Evolutionary conservation across 2,888 invertebrate species (phyloP).

Genomic region (Rutpela maculata): DNA sequence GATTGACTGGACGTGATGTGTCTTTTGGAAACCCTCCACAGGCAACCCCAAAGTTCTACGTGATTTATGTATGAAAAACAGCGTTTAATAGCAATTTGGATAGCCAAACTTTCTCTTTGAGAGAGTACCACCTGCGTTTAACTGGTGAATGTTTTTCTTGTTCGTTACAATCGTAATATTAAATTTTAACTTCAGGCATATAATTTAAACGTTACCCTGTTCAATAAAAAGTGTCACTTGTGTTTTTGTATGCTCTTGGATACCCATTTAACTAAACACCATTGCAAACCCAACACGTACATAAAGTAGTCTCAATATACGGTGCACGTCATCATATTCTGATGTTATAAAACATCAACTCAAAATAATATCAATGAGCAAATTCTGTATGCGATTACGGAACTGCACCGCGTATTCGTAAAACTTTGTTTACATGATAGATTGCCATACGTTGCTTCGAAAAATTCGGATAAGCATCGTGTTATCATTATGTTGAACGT

Average conservation of each 20-base stretch:
- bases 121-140: conserved; percentile 20
- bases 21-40: conserved; percentile 10
- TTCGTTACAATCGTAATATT: background rate
- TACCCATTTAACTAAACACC: too few relatives aligned
- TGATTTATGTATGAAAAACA: conserved; percentile 30
- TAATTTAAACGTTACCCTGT: background rate
- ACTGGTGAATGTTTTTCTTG: conserved; percentile 8
- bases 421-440: too few relatives aligned
- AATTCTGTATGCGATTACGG: too few relatives aligned
- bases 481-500: too few relatives aligned
- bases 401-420: too few relatives aligned
- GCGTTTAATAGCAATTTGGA: conserved; percentile 13
- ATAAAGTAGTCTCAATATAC: too few relatives aligned
- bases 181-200: background rate
- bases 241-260: background rate
- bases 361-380: too few relatives aligned
- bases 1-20: conserved; percentile 14
- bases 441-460: too few relatives aligned
- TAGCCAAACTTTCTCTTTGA: conserved; percentile 6
- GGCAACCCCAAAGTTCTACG: background rate
- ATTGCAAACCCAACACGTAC: too few relatives aligned
- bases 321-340: too few relatives aligned
- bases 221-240: background rate
- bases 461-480: too few relatives aligned
- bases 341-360: too few relatives aligned